Percentiles rank a stretch among this genome's conserved stretches.
phyloP scores from a whole-genome alignment of 2,113 vertebrate species.

The Nymphicus hollandicus region DNA sequence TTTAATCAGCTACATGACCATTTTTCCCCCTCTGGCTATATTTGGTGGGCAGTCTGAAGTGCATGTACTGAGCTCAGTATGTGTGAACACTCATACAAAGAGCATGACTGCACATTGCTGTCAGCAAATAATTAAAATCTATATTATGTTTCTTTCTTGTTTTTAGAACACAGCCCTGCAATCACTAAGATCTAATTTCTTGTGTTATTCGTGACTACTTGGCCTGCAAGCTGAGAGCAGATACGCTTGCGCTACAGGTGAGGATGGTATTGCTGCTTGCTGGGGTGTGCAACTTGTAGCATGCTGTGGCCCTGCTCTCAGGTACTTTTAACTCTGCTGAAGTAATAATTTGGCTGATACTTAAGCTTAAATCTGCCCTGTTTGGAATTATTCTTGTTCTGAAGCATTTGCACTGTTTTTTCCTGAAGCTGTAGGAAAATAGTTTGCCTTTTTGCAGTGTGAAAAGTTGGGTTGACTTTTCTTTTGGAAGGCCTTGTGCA shows the following conservation, averaged over 20 bases:
- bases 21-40: background rate
- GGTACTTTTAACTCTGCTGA: background rate
- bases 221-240: background rate
- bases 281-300: background rate
- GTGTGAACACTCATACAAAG: fast-evolving
- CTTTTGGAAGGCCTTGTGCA: background rate
- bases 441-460: background rate
- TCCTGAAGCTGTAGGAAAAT: background rate
- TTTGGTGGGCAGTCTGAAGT: background rate
- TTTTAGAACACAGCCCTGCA: background rate
- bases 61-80: fast-evolving
- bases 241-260: background rate
- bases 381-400: background rate
- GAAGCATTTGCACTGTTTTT: fast-evolving
- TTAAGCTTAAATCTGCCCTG: background rate
- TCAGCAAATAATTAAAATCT: background rate
- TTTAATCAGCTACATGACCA: fast-evolving
- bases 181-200: background rate
- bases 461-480: background rate
- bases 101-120: background rate
- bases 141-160: background rate
- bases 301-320: background rate
- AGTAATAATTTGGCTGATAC: background rate
- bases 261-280: background rate
- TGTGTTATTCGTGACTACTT: background rate